A percentile compares a stretch with the other conserved stretches of the same genome.
Evolutionary conservation across 2,888 invertebrate species (phyloP).

Genomic region (Steinernema scapterisci): DNA sequence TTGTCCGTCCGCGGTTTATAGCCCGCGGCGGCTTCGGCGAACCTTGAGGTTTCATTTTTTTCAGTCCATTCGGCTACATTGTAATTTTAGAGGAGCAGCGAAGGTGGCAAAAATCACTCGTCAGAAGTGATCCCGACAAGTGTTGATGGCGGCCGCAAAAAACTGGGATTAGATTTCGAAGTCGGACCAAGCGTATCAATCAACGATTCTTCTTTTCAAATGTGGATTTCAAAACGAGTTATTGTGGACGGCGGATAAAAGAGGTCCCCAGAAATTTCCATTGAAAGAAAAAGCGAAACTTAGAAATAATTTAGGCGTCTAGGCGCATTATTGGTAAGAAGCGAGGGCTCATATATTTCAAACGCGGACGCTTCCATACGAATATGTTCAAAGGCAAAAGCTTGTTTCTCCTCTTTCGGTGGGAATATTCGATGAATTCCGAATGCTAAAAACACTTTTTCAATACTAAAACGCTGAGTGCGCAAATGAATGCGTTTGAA

Average conservation of each 20-base stretch:
- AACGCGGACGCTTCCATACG: neutral
- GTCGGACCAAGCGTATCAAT: neutral
- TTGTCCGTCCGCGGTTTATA: neutral
- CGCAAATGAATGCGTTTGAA: neutral
- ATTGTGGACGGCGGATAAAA: neutral
- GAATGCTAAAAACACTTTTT: conserved; percentile 22
- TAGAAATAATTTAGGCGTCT: conserved; percentile 9
- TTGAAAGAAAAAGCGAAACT: conserved; percentile 11
- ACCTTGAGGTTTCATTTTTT: neutral
- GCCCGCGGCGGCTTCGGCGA: neutral
- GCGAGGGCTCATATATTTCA: conserved; percentile 19
- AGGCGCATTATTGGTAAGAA: neutral
- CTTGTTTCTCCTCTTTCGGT: conserved; percentile 21
- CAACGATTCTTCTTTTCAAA: neutral
- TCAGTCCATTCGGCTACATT: neutral
- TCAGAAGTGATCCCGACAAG: neutral
- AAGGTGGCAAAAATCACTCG: conserved; percentile 17
- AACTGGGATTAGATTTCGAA: conserved; percentile 12
- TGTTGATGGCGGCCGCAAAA: neutral
- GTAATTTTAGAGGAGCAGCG: neutral
- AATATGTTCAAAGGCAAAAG: conserved; percentile 6
- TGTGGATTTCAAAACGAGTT: neutral
- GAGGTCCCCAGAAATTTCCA: neutral
- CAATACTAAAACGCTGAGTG: neutral
- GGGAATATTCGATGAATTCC: conserved; percentile 31